Base-by-base conservation (phyloP, 2,888 invertebrate genomes). In the Drosophila picticornis region DNA sequence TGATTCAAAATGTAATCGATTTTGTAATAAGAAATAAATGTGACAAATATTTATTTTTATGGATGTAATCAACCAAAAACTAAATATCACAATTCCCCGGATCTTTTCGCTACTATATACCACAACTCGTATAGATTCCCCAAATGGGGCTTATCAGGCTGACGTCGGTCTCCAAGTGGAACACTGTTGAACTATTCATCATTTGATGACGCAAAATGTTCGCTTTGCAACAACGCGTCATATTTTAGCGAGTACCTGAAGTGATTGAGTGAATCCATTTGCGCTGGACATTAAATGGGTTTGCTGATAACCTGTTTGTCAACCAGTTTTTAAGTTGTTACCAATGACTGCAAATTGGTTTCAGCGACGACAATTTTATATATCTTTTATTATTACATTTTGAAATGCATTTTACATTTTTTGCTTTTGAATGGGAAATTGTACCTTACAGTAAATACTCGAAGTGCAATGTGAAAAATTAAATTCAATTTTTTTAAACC, bases 131-230 rank as follows among this genome's bases (percentile, higher is more conserved):
- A 36, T 4, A 22, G n/a, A 46, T 52, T 10, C 4, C 29, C 31
- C 22, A 22, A 29, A 9, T 6, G 6, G 5, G 10, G 7, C 11
- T 48, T 55, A 59, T 58, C 38, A 40, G 4, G 31, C 51, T 27
- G 46, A 56, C 40, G 36, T 13, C 32, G 32, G 46, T 66, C 51
- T 29, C 57, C 59, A 50, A 58, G 27, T 10, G 43, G 7, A 46
- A 59, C 31, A 4, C 11, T 36, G 7, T 50, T 46, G 0, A 16
- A 13, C 2, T 19, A 10, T 11, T 19, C 25, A 68, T 77, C 75
- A 79, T 32, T 25, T 48, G 61, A 63, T 80, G 80, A 77, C 77
- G 77, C 62, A 69, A 79, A 68, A 40, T 29, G 27, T 68, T 75
- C 22, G 46, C 34, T 34, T 51, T 13, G 9, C 9, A 19, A 0